Base-by-base conservation (phyloP, 2,888 invertebrate species). In the Ennomos fuscantarius region DNA sequence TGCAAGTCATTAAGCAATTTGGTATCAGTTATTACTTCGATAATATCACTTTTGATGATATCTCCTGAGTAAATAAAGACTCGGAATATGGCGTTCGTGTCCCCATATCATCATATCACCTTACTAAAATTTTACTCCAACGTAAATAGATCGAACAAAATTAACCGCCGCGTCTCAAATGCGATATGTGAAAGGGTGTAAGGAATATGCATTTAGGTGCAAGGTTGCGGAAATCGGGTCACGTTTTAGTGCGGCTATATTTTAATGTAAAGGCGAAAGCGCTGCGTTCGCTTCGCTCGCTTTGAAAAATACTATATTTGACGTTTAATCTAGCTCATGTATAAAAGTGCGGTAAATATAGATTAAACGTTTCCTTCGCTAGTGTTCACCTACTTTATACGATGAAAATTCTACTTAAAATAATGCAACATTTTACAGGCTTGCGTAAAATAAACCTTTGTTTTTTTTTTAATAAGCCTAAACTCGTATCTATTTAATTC, bases 161-260 rank as follows among this genome's bases (percentile, higher is more conserved):
- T 53, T 44, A 53, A 40, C 44, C 48, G 48, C n/a, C 48, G 52
- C 58, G 53, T 45, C 39, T 13, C 31, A 51, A 51, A 57, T 10
- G 52, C 49, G 44, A 43, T 54, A 50, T 56, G 54, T 54, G 50
- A 52, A 59, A 55, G 24, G 48, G 62, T 63, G 51, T 43, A 63
- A 66, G 60, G 61, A 70, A 66, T 66, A 68, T 71, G 71, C 69
- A 69, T 68, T 63, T 62, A 60, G 57, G 62, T 68, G 66, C 66
- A 65, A 35, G 51, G 59, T 49, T 56, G 58, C 48, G 64, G 60
- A 63, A 66, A 65, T 47, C 62, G 49, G 70, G 68, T 63, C 68
- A 65, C 62, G 65, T 60, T 46, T 42, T 58, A 60, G 37, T 49
- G 60, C 40, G 49, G 67, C 63, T 57, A 60, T 63, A 68, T 61